A percentile compares a stretch with the other conserved stretches of the same genome.
phyloP scores from a whole-genome alignment of 2,797 vertebrate species.

The Anabacerthia variegaticeps region DNA sequence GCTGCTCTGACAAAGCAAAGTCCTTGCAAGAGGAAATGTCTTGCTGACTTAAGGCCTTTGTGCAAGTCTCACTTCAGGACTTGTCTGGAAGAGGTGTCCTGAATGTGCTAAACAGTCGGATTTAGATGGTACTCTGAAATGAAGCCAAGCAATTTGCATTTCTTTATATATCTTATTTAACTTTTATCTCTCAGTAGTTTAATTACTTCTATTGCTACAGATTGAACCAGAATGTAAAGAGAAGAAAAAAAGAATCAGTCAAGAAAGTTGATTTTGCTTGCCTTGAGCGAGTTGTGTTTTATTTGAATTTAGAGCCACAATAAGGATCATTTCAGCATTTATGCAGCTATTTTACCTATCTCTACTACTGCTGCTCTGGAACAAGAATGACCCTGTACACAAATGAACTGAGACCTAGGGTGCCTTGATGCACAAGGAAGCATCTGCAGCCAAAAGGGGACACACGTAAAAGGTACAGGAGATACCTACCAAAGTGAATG shows the following conservation, averaged over 20 bases:
- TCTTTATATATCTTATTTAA: not conserved
- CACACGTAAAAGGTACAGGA: not conserved
- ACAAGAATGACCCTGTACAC: rapidly evolving
- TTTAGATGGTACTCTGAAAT: not conserved
- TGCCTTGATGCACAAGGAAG: not conserved
- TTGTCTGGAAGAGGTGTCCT: not conserved
- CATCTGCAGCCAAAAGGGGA: not conserved
- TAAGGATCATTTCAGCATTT: not conserved
- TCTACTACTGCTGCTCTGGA: not conserved
- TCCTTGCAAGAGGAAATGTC: not conserved
- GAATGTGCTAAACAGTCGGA: not conserved
- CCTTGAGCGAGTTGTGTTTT: not conserved
- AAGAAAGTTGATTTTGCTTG: not conserved
- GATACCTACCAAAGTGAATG: not conserved
- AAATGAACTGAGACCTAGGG: not conserved
- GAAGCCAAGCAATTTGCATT: not conserved
- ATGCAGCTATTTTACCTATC: not conserved
- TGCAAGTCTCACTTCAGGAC: not conserved
- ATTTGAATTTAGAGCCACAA: not conserved
- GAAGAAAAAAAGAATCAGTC: not conserved
- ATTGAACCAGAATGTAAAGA: not conserved
- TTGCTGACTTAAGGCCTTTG: not conserved
- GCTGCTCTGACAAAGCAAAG: not conserved
- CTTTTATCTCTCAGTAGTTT: not conserved
- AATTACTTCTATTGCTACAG: not conserved